These are phyloP conservation scores for Neodiprion virginianus DNA, from an alignment of 1,140 invertebrate genomes.

Conservation along the genomic window DNA sequence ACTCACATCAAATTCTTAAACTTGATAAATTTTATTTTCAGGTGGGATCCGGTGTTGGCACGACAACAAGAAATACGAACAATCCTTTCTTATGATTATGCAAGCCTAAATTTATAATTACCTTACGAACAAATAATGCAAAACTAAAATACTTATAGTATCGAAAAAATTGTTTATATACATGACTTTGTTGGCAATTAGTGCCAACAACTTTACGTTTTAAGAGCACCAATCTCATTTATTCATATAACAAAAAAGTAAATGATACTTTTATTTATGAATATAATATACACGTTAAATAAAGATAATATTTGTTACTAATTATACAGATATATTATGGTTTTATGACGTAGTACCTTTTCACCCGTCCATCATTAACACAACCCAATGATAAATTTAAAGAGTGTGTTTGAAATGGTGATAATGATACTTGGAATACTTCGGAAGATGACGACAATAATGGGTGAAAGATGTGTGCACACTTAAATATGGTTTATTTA, in stretches of 20 bases:
- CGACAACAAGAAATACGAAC: constrained; percentile 57
- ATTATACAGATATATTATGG: constrained; percentile 21
- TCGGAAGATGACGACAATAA: neutral
- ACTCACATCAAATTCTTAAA: too few relatives aligned
- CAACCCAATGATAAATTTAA: neutral
- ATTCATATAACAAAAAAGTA: constrained; percentile 41
- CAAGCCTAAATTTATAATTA: constrained; percentile 29
- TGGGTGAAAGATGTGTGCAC: constrained; percentile 39
- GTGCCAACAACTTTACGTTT: constrained; percentile 55
- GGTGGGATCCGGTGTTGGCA: constrained; percentile 56
- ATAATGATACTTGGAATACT: neutral
- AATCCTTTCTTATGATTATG: constrained; percentile 61
- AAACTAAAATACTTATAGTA: constrained; percentile 45
- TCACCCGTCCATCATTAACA: neutral
- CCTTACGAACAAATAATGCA: constrained; percentile 50
- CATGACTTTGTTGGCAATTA: constrained; percentile 55
- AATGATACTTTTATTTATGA: constrained; percentile 57
- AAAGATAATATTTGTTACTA: constrained; percentile 60
- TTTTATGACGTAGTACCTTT: neutral
- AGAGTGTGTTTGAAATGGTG: neutral
- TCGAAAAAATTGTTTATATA: constrained; percentile 49
- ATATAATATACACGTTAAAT: constrained; percentile 56
- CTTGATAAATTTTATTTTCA: constrained; percentile 32
- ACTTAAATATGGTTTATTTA: constrained; percentile 63
- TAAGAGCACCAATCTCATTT: constrained; percentile 54